Conservation (phyloP, 1,140 invertebrate genomes). For the Amphibalanus amphitrite region DNA sequence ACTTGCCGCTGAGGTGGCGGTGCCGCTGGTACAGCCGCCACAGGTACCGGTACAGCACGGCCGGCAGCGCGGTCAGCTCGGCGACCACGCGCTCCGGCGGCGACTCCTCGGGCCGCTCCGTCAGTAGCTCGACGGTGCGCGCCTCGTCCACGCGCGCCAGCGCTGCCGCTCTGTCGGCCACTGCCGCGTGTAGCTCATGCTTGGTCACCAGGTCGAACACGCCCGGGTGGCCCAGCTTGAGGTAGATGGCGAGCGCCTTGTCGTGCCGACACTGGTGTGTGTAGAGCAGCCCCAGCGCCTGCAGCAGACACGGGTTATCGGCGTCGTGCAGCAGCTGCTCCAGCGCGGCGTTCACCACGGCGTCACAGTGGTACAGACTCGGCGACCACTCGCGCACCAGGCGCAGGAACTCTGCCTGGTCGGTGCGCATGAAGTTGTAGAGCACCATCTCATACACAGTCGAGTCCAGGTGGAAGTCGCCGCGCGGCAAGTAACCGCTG, state of each 20-base stretch:
- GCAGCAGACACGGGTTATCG: constrained; percentile 53
- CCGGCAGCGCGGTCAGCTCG: not conserved
- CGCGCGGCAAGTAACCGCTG: constrained; percentile 59
- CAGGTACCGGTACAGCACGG: constrained; percentile 10
- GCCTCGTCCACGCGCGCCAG: not conserved
- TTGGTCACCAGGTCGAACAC: constrained; percentile 33
- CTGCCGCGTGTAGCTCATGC: constrained; percentile 28
- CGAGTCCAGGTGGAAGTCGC: constrained; percentile 47
- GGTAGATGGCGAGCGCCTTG: constrained; percentile 78
- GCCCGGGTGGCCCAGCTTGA: constrained; percentile 42
- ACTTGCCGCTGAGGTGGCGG: constrained; percentile 34
- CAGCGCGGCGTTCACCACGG: constrained; percentile 67
- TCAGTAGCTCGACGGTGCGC: not conserved
- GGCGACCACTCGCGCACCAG: constrained; percentile 77
- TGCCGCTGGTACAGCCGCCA: constrained; percentile 22
- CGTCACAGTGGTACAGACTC: constrained; percentile 65
- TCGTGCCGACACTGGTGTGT: constrained; percentile 80
- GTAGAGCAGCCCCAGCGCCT: constrained; percentile 79
- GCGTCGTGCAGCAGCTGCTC: constrained; percentile 49
- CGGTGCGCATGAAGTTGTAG: constrained; percentile 76
- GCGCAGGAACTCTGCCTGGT: constrained; percentile 67
- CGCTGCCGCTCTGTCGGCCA: constrained; percentile 32
- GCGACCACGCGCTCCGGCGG: not conserved
- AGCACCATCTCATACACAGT: constrained; percentile 91
- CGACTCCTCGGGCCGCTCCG: not conserved